phyloP scores from a whole-genome alignment of 2,113 vertebrate species.

The Murina feae region DNA sequence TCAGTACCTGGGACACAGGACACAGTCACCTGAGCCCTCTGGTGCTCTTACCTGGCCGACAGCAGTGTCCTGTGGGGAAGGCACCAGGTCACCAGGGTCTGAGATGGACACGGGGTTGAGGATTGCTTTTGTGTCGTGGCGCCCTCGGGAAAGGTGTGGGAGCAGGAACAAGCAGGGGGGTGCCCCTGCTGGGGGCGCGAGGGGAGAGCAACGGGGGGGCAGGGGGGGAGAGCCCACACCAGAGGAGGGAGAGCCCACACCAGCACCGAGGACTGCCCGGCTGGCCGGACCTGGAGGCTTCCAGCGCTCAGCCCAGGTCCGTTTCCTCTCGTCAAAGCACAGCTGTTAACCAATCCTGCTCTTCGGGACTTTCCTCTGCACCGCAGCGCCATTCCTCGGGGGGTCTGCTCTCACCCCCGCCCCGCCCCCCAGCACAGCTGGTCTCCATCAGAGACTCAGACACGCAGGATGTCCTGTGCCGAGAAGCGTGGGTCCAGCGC shows the following conservation, averaged over 20 bases:
- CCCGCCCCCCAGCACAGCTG: not conserved
- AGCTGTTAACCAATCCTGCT: not conserved
- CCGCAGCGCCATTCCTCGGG: not conserved
- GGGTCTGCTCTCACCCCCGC: not conserved
- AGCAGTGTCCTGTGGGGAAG: not conserved
- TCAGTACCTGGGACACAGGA: not conserved
- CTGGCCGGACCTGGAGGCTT: not conserved
- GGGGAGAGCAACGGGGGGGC: not conserved
- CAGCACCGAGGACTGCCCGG: not conserved
- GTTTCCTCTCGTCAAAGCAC: conserved; percentile 3
- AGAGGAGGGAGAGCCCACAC: not conserved
- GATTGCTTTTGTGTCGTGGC: not conserved
- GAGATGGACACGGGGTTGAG: not conserved
- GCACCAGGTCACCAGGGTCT: not conserved
- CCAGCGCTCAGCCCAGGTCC: not conserved
- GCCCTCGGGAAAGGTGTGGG: not conserved
- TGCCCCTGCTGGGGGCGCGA: not conserved
- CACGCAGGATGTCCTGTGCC: not conserved
- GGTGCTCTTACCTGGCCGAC: not conserved
- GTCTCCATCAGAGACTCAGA: conserved; percentile 19
- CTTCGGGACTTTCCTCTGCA: not conserved
- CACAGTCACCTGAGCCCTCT: not conserved
- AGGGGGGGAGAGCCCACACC: not conserved
- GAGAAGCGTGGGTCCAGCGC: not conserved
- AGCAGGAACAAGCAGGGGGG: not conserved